Conservation (phyloP, 2,888 invertebrate species). For the Heliconius ismenius region DNA sequence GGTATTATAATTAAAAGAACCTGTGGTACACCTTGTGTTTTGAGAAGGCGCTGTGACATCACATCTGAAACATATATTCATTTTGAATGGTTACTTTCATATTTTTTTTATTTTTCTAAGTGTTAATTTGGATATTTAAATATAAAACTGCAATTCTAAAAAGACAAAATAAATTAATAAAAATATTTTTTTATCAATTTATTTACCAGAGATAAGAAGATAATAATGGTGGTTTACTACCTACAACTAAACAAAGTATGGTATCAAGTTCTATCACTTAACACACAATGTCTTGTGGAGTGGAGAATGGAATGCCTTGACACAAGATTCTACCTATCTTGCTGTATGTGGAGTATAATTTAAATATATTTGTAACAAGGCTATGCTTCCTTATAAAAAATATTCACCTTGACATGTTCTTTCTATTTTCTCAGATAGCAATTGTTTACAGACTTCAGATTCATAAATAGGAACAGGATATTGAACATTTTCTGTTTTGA, state of each 20-base stretch:
- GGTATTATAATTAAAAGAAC: conserved; percentile 93
- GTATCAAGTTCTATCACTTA: too few relatives aligned
- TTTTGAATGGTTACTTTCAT: background rate
- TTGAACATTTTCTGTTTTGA: conserved; percentile 77
- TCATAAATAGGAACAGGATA: conserved; percentile 86
- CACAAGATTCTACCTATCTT: too few relatives aligned
- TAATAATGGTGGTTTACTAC: too few relatives aligned
- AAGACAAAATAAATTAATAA: too few relatives aligned
- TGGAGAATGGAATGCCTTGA: too few relatives aligned
- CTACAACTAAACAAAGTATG: too few relatives aligned
- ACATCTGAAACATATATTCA: conserved; percentile 80
- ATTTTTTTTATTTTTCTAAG: background rate
- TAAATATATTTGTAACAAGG: too few relatives aligned
- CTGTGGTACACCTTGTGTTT: conserved; percentile 92
- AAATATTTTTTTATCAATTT: too few relatives aligned
- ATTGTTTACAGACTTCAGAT: conserved; percentile 91
- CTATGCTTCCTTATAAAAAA: conserved; percentile 32
- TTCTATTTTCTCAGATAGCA: conserved; percentile 92
- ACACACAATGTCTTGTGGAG: too few relatives aligned
- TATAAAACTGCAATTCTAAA: background rate
- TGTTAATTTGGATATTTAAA: background rate
- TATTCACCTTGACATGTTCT: conserved; percentile 85
- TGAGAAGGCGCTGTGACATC: conserved; percentile 88
- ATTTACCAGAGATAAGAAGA: too few relatives aligned
- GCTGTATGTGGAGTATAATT: too few relatives aligned